phyloP scores from a whole-genome alignment of 1,140 invertebrate genomes.

The Habropoda laboriosa region DNA sequence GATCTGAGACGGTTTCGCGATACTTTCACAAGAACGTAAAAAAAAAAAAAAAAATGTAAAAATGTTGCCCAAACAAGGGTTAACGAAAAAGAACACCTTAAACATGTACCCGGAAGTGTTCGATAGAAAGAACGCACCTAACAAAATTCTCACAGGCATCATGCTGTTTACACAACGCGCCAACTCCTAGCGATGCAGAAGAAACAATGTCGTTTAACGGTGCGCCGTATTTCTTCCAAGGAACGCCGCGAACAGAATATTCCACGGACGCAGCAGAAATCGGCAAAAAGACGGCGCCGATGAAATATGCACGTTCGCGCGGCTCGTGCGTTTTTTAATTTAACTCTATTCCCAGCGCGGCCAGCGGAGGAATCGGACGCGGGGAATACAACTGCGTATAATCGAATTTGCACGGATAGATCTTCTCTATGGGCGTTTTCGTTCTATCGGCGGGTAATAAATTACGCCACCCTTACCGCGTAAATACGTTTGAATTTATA shows the following conservation, averaged over 20 bases:
- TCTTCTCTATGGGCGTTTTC: conserved; percentile 66
- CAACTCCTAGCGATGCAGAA: not conserved
- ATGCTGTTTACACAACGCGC: not conserved
- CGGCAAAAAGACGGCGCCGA: conserved; percentile 25
- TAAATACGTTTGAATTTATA: conserved; percentile 70
- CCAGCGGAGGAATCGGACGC: conserved; percentile 51
- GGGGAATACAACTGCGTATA: conserved; percentile 63
- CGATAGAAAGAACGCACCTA: not conserved
- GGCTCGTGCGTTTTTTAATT: conserved; percentile 57
- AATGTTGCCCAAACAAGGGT: too few species aligned
- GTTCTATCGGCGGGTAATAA: conserved; percentile 66
- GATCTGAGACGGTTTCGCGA: too few species aligned
- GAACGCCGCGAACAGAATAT: conserved; percentile 14
- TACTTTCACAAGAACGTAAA: too few species aligned
- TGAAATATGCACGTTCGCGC: conserved; percentile 56
- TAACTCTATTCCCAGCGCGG: conserved; percentile 47
- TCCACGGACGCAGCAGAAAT: conserved; percentile 6
- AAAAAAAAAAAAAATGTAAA: too few species aligned
- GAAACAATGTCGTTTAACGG: conserved; percentile 14
- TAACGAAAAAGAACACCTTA: too few species aligned
- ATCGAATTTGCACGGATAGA: conserved; percentile 65
- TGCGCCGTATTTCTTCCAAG: not conserved
- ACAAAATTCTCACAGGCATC: not conserved
- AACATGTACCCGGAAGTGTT: too few species aligned
- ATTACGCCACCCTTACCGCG: conserved; percentile 63